Percentiles rank a stretch among this genome's conserved stretches.
Evolutionary conservation across 53 echinoderm and acorn worm species (phyloP).

Genomic region (Antedon mediterranea): DNA sequence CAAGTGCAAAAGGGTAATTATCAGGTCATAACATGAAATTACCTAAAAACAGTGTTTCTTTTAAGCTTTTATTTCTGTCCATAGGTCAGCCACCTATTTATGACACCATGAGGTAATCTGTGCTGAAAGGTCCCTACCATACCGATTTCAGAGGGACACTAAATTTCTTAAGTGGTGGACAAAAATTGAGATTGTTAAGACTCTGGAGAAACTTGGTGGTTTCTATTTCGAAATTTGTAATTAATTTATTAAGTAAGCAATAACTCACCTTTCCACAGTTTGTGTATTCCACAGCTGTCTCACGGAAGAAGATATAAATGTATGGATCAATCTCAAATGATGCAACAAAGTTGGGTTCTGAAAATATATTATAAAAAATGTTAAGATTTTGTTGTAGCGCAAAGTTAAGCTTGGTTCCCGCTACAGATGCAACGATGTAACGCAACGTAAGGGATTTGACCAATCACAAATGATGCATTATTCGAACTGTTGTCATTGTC

Average conservation of each 20-base stretch:
- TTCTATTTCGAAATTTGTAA: too few species aligned
- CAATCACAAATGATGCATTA: too few species aligned
- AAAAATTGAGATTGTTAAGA: too few species aligned
- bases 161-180: too few species aligned
- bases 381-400: neutral
- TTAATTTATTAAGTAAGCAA: too few species aligned
- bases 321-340: conserved; percentile 94
- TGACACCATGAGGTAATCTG: neutral
- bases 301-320: conserved; percentile 95
- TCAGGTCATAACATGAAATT: neutral
- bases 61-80: neutral
- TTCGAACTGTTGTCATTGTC: too few species aligned
- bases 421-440: too few species aligned
- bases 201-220: too few species aligned
- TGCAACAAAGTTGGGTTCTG: conserved; percentile 94
- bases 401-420: too few species aligned
- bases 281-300: conserved; percentile 87
- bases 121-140: too few species aligned
- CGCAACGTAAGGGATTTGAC: too few species aligned
- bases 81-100: neutral
- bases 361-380: neutral
- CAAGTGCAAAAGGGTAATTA: neutral
- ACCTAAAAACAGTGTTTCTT: neutral
- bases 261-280: conserved; percentile 85
- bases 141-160: too few species aligned